A percentile compares a stretch with the other conserved stretches of the same genome.
Evolutionary conservation across 2,113 vertebrate species (phyloP).

Genomic region (Rhabdornis inornatus): DNA sequence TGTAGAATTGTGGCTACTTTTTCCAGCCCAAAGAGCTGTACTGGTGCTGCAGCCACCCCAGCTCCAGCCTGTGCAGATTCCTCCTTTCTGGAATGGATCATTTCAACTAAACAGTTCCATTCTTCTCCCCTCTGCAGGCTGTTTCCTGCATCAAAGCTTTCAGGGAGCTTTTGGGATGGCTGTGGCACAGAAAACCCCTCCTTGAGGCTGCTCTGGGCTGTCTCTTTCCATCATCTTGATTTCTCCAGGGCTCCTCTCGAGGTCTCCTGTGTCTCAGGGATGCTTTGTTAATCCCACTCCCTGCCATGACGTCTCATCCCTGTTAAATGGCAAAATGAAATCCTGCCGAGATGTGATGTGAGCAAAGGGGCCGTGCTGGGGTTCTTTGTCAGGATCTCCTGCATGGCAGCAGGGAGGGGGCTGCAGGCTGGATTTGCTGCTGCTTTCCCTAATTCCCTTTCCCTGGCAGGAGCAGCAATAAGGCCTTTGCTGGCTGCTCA

Average conservation of each 20-base stretch:
- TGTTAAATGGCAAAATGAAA: neutral
- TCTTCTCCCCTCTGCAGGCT: neutral
- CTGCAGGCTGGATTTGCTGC: neutral
- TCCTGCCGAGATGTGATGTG: rapidly evolving
- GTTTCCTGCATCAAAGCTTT: neutral
- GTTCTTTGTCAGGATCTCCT: neutral
- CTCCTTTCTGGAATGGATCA: neutral
- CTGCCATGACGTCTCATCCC: neutral
- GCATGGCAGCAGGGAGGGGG: neutral
- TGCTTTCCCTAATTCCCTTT: neutral
- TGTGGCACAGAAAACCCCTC: neutral
- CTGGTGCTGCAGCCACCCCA: neutral
- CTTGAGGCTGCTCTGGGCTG: neutral
- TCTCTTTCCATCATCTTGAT: neutral
- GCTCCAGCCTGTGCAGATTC: neutral
- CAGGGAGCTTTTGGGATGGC: neutral
- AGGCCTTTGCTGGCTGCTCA: neutral
- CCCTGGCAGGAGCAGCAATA: neutral
- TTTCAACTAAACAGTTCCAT: neutral
- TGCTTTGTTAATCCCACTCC: neutral
- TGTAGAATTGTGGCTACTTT: rapidly evolving
- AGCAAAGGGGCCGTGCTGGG: rapidly evolving
- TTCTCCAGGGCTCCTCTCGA: neutral
- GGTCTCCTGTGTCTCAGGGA: neutral
- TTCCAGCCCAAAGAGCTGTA: neutral